Evolutionary conservation across 2,113 vertebrate species (phyloP).

Genomic region (Arothron firmamentum): DNA sequence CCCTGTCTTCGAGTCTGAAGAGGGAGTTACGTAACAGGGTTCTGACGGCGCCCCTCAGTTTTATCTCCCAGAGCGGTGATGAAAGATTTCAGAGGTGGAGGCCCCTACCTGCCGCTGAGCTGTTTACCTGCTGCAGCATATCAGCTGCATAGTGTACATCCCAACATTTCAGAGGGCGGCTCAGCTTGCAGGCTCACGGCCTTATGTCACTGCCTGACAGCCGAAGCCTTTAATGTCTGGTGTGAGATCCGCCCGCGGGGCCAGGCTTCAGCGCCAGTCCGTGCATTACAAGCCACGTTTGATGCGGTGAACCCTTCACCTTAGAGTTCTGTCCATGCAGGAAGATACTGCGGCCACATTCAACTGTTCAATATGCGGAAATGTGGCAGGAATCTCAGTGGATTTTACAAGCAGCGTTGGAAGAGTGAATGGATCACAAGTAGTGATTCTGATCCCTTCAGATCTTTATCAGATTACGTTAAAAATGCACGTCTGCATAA

Average conservation of each 20-base stretch:
- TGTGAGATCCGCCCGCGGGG: constrained; percentile 36
- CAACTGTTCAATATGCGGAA: no score
- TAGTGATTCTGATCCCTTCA: no score
- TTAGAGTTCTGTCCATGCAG: no score
- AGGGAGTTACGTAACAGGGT: constrained; percentile 33
- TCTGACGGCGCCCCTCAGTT: constrained; percentile 15
- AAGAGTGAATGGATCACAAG: no score
- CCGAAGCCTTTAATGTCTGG: constrained; percentile 62
- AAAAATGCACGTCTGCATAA: no score
- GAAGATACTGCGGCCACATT: no score
- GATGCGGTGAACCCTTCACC: no score
- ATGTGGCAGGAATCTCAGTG: no score
- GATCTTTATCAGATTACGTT: no score
- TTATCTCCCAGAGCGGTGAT: constrained; percentile 26
- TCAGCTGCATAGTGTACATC: constrained; percentile 46
- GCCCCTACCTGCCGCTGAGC: constrained; percentile 23
- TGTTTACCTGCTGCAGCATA: constrained; percentile 52
- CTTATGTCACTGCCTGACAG: constrained; percentile 8
- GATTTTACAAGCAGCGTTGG: no score
- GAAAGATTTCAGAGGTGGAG: constrained; percentile 1
- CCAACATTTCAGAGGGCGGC: constrained; percentile 34
- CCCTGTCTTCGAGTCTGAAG: constrained; percentile 24
- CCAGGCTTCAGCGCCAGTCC: not conserved
- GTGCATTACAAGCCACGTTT: no score
- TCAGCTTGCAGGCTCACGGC: constrained; percentile 31